phyloP scores from a whole-genome alignment of 2,113 vertebrate genomes.

The Heteronetta atricapilla region DNA sequence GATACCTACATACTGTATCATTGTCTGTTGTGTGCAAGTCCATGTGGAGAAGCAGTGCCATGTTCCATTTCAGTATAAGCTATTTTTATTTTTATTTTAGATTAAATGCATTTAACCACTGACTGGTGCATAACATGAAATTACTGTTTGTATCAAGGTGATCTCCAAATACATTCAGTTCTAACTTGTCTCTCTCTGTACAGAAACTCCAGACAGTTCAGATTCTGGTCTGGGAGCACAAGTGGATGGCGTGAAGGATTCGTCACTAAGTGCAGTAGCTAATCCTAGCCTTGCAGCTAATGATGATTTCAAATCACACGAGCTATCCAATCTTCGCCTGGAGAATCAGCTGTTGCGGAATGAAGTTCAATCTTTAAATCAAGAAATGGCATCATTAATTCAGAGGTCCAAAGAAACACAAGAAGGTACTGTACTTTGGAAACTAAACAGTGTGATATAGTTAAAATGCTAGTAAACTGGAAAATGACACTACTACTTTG shows the following conservation, averaged over 20 bases:
- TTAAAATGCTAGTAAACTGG: background rate
- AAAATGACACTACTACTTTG: background rate
- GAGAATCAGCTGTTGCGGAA: conserved; percentile 95
- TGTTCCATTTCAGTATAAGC: background rate
- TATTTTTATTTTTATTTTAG: background rate
- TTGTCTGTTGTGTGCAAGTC: background rate
- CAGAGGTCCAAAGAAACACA: conserved; percentile 93
- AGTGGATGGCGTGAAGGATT: conserved; percentile 54
- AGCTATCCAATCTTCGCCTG: conserved; percentile 92
- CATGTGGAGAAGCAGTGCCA: background rate
- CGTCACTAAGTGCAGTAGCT: background rate
- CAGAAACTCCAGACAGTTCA: conserved; percentile 82
- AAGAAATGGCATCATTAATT: conserved; percentile 94
- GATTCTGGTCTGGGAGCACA: conserved; percentile 79
- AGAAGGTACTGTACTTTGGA: conserved; percentile 80
- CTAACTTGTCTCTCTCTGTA: background rate
- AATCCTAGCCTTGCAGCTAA: conserved; percentile 51
- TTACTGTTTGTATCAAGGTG: background rate
- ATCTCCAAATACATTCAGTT: background rate
- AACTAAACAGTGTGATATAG: background rate
- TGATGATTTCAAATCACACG: conserved; percentile 78
- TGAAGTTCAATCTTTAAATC: conserved; percentile 95
- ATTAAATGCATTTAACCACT: background rate
- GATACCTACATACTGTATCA: background rate
- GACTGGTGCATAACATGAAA: background rate